Evolutionary conservation across 2,888 invertebrate species (phyloP).

Genomic region (Pycnomerus fuliginosus): DNA sequence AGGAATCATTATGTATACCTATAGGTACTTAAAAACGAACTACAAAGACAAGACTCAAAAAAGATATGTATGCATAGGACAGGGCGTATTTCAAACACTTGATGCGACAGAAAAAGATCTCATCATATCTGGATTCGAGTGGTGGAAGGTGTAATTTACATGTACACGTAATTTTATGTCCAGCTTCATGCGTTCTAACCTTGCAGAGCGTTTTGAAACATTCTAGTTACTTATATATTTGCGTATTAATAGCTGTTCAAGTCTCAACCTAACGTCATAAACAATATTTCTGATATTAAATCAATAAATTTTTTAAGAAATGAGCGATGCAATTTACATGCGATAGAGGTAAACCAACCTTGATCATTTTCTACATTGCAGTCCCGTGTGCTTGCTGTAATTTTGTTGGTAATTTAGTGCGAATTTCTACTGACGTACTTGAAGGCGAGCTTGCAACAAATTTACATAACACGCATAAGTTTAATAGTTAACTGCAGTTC

Average conservation of each 20-base stretch:
- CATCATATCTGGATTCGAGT: too few relatives aligned
- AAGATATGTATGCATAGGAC: too few relatives aligned
- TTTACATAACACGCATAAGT: conserved; percentile 35
- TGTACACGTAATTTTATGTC: too few relatives aligned
- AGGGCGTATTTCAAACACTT: too few relatives aligned
- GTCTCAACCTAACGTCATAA: conserved; percentile 22
- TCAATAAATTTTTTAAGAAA: conserved; percentile 15
- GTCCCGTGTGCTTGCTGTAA: conserved; percentile 9
- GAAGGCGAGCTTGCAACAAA: conserved; percentile 21
- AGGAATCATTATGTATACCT: too few relatives aligned
- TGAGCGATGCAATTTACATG: conserved; percentile 24
- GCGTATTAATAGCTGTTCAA: conserved; percentile 25
- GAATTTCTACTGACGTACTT: conserved; percentile 35
- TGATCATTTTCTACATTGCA: conserved; percentile 20
- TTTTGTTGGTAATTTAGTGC: conserved; percentile 34
- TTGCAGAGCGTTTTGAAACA: too few relatives aligned
- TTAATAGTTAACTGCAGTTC: conserved; percentile 33
- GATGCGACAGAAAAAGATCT: too few relatives aligned
- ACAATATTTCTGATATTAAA: conserved; percentile 29
- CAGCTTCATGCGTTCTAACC: too few relatives aligned
- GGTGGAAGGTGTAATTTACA: too few relatives aligned
- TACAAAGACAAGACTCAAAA: too few relatives aligned
- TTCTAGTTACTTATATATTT: too few relatives aligned
- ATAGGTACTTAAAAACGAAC: too few relatives aligned
- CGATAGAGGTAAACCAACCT: conserved; percentile 21